Base-by-base conservation (phyloP, 2,113 vertebrate species). In the Triplophysa tibetana region DNA sequence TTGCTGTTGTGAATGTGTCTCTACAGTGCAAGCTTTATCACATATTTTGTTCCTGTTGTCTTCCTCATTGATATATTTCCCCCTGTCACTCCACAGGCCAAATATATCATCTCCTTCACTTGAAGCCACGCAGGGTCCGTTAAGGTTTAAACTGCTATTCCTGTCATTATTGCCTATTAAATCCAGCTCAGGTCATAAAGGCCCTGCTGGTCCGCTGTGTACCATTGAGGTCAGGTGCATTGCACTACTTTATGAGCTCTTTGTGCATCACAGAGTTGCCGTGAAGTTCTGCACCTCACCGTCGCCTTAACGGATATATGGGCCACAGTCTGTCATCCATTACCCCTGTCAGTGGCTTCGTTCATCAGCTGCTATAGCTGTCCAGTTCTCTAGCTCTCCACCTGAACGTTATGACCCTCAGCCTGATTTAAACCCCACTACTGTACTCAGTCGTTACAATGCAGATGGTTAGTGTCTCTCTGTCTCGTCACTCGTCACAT, bases 351-450 rank as follows among this genome's bases (percentile, higher is more conserved):
- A 93, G 90, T 72, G 75, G 88, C 89, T 88, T 88, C 82, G 85
- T 82, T 87, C 91, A 86, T 91, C 86, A 86, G 83, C 88, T 92
- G 92, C 88, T 91, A 90, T 79, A 23, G 75, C 84, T 70, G 74
- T 58, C 48, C 19, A 41, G 91, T 91, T 91, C 90, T 92, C 92
- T 94, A 91, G 92, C 91, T 91, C 92, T 91, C 93, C 92, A 92
- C 93, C 89, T 86, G 93, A 90, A 48, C 24, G 45, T 54, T 16
- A 54, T 70, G 52, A 90, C 70, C 91, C 88, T 89, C 92, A 88
- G 92, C 90, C 91, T 97, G 95, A 98, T 98, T 99, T 98, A 96
- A 95, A 94, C 93, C 95, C 95, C 92, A 90, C 91, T 93, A 94
- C 95, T 93, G 96, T 94, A 38, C 33, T 7, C 33, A 38, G 33